These are phyloP conservation scores for Bucco capensis DNA, from an alignment of 2,113 vertebrate genomes.

Conservation along the genomic window DNA sequence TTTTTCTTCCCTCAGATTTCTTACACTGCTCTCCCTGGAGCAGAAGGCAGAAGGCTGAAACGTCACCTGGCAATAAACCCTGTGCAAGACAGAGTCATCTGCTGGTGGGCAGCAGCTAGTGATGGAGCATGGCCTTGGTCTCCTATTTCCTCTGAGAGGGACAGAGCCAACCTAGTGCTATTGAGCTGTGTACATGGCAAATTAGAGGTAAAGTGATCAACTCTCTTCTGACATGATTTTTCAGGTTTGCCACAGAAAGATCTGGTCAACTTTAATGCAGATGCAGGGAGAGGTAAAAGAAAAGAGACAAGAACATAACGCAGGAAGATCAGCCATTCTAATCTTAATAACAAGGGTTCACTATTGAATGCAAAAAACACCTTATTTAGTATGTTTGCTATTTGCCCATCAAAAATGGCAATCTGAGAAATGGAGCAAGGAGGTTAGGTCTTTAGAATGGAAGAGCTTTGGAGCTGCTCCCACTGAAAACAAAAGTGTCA, in stretches of 20 bases:
- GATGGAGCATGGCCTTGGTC: slow-evolving; percentile 87
- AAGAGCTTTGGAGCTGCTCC: neutral
- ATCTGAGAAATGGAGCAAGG: neutral
- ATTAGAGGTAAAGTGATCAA: slow-evolving; percentile 81
- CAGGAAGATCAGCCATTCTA: neutral
- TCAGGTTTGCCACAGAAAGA: neutral
- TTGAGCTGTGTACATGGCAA: slow-evolving; percentile 79
- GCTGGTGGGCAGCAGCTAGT: slow-evolving; percentile 85
- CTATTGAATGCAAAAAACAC: neutral
- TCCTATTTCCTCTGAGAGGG: slow-evolving; percentile 76
- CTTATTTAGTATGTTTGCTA: neutral
- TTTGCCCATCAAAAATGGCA: neutral
- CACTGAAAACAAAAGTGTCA: neutral
- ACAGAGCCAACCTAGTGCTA: slow-evolving; percentile 86
- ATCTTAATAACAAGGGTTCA: neutral
- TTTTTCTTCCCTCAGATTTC: slow-evolving; percentile 74
- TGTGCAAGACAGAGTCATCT: slow-evolving; percentile 82
- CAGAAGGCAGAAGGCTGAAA: slow-evolving; percentile 67
- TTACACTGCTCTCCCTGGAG: slow-evolving; percentile 78
- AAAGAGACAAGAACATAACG: neutral
- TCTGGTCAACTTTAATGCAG: neutral
- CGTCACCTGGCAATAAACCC: slow-evolving; percentile 79
- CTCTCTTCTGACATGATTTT: neutral
- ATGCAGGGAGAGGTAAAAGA: neutral
- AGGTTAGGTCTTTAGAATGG: neutral